A percentile compares a stretch with the other conserved stretches of the same genome.
phyloP scores from a whole-genome alignment of 2,888 invertebrate species.

The Melipona bicolor region DNA sequence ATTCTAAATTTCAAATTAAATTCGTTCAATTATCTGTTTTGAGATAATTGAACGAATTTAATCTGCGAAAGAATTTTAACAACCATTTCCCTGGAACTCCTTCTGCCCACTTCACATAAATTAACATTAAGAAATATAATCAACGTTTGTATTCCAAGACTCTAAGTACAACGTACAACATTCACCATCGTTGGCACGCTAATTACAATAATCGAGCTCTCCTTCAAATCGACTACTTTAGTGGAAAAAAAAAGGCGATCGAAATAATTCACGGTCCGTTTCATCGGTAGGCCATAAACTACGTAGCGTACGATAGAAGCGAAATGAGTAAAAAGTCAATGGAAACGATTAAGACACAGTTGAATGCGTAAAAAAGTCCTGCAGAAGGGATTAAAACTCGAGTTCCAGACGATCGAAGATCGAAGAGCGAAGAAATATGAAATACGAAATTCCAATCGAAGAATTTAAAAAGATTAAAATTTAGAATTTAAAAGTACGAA shows the following conservation, averaged over 20 bases:
- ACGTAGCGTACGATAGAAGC: not conserved
- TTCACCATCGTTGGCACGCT: not conserved
- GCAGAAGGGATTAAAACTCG: too few species aligned
- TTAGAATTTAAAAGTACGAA: too few species aligned
- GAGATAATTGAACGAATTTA: not conserved
- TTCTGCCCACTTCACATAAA: not conserved
- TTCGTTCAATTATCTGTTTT: too few species aligned
- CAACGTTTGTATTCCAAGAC: not conserved
- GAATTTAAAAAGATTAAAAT: too few species aligned
- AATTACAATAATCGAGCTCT: constrained; percentile 5
- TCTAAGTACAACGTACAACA: not conserved
- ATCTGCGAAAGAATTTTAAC: not conserved
- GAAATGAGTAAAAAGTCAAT: constrained; percentile 10
- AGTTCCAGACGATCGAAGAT: too few species aligned
- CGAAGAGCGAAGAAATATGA: too few species aligned
- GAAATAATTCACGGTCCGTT: constrained; percentile 6
- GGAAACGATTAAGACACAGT: constrained; percentile 24
- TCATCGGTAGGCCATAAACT: not conserved
- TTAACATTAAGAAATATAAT: constrained; percentile 9
- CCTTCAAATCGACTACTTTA: not conserved
- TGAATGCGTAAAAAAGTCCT: constrained; percentile 35
- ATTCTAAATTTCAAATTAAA: too few species aligned
- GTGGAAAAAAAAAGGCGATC: not conserved
- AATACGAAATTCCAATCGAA: too few species aligned
- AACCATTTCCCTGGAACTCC: not conserved